phyloP scores from a whole-genome alignment of 2,113 vertebrate species.

The Thymallus thymallus region DNA sequence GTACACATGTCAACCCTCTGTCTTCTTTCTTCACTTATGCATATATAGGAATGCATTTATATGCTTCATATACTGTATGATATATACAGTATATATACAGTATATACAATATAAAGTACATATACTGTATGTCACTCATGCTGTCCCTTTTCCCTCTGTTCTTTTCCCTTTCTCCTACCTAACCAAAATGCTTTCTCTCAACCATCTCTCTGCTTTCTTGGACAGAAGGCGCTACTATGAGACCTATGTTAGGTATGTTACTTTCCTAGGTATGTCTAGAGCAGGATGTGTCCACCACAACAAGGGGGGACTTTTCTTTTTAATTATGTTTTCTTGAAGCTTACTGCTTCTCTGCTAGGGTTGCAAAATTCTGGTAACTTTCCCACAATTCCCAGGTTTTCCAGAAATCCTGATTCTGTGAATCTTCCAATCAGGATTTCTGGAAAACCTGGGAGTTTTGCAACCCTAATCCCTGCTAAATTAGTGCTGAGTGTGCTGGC shows the following conservation, averaged over 20 bases:
- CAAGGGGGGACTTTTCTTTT: slow-evolving; percentile 21
- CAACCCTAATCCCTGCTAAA: slow-evolving; percentile 35
- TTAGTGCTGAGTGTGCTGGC: slow-evolving; percentile 41
- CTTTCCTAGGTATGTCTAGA: slow-evolving; percentile 57
- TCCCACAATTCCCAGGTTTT: too few species aligned
- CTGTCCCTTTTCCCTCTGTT: slow-evolving; percentile 24
- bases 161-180: slow-evolving; percentile 62
- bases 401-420: too few species aligned
- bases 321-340: slow-evolving; percentile 27
- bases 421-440: too few species aligned
- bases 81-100: too few species aligned
- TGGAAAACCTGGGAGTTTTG: too few species aligned
- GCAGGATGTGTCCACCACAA: slow-evolving; percentile 32
- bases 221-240: slow-evolving; percentile 98
- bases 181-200: slow-evolving; percentile 75
- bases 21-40: slow-evolving; percentile 44
- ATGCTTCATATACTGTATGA: slow-evolving; percentile 29
- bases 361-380: too few species aligned
- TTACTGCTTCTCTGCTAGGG: not conserved
- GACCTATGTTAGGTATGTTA: slow-evolving; percentile 94
- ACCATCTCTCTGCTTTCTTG: slow-evolving; percentile 79
- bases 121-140: slow-evolving; percentile 34
- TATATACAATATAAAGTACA: too few species aligned
- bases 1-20: slow-evolving; percentile 32
- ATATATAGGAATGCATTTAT: slow-evolving; percentile 62